A percentile compares a stretch with the other conserved stretches of the same genome.
phyloP scores from a whole-genome alignment of 2,888 invertebrate species.

The Sinhomidia bicolor region DNA sequence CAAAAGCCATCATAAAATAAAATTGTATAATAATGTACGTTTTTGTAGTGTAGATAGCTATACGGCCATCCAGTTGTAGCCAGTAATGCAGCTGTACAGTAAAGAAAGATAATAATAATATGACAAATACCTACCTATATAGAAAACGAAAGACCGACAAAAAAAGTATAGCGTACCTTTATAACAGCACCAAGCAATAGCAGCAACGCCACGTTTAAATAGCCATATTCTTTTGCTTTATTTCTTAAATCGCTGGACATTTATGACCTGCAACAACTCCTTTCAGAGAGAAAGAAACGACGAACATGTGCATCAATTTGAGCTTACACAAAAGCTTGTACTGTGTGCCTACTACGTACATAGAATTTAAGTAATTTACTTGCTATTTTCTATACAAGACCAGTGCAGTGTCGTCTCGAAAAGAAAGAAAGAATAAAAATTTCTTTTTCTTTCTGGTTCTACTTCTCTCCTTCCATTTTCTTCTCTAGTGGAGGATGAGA shows the following conservation, averaged over 20 bases:
- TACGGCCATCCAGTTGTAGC: neutral
- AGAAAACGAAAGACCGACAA: neutral
- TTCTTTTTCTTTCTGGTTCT: neutral
- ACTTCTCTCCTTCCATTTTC: neutral
- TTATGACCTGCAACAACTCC: constrained; percentile 38
- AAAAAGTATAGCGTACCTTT: neutral
- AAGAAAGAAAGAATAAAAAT: neutral
- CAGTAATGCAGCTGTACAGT: neutral
- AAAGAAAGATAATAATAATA: neutral
- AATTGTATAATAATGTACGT: neutral
- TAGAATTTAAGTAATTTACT: constrained; percentile 24
- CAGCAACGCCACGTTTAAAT: constrained; percentile 7
- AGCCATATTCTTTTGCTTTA: constrained; percentile 29
- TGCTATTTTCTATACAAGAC: neutral
- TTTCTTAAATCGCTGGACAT: constrained; percentile 46
- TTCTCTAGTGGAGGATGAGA: neutral
- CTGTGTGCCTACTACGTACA: neutral
- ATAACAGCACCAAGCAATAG: neutral
- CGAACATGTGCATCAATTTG: constrained; percentile 5
- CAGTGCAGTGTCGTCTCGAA: neutral
- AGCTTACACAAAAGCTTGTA: neutral
- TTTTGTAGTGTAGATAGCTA: neutral
- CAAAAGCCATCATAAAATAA: constrained; percentile 34
- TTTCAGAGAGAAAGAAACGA: neutral
- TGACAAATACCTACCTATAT: neutral